These are phyloP conservation scores for Napeogenes sylphis DNA, from an alignment of 2,888 invertebrate genomes.

Conservation along the genomic window DNA sequence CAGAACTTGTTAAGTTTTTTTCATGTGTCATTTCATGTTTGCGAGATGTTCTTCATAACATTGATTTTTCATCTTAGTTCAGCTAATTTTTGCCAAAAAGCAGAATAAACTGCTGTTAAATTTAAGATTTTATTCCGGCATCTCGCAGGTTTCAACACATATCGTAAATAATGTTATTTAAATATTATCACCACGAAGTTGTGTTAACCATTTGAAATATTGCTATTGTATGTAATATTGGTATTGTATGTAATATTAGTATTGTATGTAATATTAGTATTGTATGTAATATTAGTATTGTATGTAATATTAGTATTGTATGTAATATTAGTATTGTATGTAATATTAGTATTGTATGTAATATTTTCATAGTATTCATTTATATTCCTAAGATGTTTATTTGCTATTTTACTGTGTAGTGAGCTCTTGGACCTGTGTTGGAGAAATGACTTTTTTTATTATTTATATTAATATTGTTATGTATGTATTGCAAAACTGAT, in stretches of 20 bases:
- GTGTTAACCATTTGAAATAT: no score
- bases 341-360: slow-evolving; percentile 8
- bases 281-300: no score
- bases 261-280: no score
- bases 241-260: slow-evolving; percentile 12
- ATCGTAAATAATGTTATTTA: not conserved
- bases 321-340: no score
- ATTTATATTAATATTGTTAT: no score
- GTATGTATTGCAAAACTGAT: no score
- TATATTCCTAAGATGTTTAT: not conserved
- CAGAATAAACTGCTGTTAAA: no score
- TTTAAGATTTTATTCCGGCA: no score
- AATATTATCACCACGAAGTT: no score
- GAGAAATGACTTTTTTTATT: not conserved
- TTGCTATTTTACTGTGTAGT: not conserved
- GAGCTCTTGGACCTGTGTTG: slow-evolving; percentile 1
- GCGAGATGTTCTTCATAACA: slow-evolving; percentile 9
- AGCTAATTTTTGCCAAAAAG: no score
- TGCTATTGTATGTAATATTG: slow-evolving; percentile 9
- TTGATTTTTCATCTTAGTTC: not conserved
- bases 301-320: not conserved
- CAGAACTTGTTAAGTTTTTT: slow-evolving; percentile 34
- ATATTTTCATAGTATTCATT: not conserved
- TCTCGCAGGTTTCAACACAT: slow-evolving; percentile 8
- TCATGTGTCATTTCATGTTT: slow-evolving; percentile 30